Evolutionary conservation across 2,113 vertebrate genomes (phyloP).

Genomic region (Oreotrochilus melanogaster): DNA sequence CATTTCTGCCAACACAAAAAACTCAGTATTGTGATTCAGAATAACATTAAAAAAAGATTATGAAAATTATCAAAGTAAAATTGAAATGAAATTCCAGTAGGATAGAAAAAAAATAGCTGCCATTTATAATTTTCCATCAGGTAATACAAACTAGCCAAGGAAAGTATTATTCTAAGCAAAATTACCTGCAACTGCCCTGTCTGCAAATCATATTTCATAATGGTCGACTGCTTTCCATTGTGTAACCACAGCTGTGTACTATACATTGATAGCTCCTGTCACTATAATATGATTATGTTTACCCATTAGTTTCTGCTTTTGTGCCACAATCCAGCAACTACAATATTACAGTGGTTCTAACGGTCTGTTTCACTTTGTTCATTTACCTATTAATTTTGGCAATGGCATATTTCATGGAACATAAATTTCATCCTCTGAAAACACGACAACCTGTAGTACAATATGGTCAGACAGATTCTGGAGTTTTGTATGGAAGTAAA

Average conservation of each 20-base stretch:
- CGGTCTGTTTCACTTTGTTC: conserved; percentile 73
- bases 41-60: background rate
- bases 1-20: background rate
- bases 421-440: conserved; percentile 74
- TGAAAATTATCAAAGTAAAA: conserved; percentile 1
- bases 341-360: conserved; percentile 63
- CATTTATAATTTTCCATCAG: conserved; percentile 1
- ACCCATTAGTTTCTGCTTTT: conserved; percentile 67
- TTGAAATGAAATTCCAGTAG: background rate
- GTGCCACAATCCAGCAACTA: conserved; percentile 51
- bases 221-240: conserved; percentile 12
- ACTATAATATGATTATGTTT: conserved; percentile 49
- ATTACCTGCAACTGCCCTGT: background rate
- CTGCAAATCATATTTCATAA: conserved; percentile 29
- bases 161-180: conserved; percentile 20
- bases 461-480: conserved; percentile 35
- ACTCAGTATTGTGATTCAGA: background rate
- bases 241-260: conserved; percentile 41
- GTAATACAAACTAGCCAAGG: conserved; percentile 20
- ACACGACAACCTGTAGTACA: conserved; percentile 60
- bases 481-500: conserved; percentile 18
- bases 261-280: conserved; percentile 52
- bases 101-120: background rate
- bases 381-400: conserved; percentile 80
- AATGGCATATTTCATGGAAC: conserved; percentile 74